Base-by-base conservation (phyloP, 2,888 invertebrate genomes). In the Loripinus fragilis region DNA sequence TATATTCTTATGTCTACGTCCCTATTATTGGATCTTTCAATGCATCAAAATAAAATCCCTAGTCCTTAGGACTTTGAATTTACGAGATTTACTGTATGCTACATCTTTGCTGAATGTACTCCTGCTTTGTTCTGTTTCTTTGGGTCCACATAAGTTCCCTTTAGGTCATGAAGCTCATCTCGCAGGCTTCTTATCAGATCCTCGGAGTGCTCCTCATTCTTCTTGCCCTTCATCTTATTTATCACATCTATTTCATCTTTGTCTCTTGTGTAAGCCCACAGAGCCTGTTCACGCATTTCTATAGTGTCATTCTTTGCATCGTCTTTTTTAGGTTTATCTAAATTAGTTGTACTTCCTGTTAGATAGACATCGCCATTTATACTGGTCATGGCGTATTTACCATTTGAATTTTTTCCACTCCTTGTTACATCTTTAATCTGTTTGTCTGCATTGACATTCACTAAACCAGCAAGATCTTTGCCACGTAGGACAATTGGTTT, bases 401-500 rank as follows among this genome's bases (percentile, higher is more conserved):
- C 52, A 25, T 77, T 71, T 0, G 25, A 38, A 33, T 67, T 67
- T 17, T 45, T 12, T 12, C 25, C 8, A n/a, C 41, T 42, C 28
- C 42, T 67, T 28, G 33, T 33, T 10, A 2, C 23, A 2, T 60
- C 67, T 65, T 69, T 72, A 5, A 50, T 17, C 12, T 20, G n/a
- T 42, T 71, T 69, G 23, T 64, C 60, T 28, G 60, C 1, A 52
- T 50, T 55, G 23, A 28, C 42, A 52, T 48, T 75, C 2, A 48
- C n/a, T 8, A 10, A 33, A 28, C 48, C 50, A 25, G 33, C 38
- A 5, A 33, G 23, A n/a, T 78, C 76, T 74, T 78, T 80, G 28
- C 74, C 74, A 35, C 78, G 72, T 25, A 84, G 35, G 20, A 74
- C 69, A 2, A 84, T 84, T 1, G 84, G 84, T 68, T 81, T 76